These are phyloP conservation scores for Dolichoris vasculosae DNA, from an alignment of 1,140 invertebrate genomes.

Conservation along the genomic window DNA sequence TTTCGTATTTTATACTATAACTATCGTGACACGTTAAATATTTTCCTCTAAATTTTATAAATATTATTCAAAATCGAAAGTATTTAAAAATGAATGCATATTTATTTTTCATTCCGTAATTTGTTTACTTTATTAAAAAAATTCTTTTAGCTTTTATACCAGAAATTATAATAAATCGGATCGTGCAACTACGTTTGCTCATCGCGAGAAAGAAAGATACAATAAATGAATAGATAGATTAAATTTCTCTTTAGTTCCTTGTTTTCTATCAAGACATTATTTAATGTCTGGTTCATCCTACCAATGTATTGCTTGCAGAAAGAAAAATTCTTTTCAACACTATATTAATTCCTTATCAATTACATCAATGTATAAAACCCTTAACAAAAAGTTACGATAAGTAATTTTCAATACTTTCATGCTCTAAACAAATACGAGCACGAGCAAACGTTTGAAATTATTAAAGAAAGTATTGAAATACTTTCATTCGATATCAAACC, in stretches of 20 bases:
- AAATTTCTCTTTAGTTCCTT: neutral
- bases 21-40: no score
- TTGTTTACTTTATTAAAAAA: no score
- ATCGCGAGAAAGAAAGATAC: neutral
- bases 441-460: neutral
- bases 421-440: neutral
- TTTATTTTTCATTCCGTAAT: no score
- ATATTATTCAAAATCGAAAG: no score
- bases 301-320: neutral
- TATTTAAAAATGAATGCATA: no score
- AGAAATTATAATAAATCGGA: slow-evolving; percentile 1
- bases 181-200: neutral
- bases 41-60: no score
- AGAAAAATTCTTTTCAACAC: neutral
- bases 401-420: neutral
- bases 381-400: neutral
- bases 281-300: neutral
- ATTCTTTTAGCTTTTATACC: neutral
- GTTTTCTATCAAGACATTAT: slow-evolving; percentile 6
- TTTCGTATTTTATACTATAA: no score
- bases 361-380: neutral
- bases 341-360: neutral
- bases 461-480: neutral
- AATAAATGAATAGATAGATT: neutral
- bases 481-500: neutral